These are phyloP conservation scores for Stomatorhinus walkeri DNA, from an alignment of 2,797 vertebrate genomes.

Conservation along the genomic window DNA sequence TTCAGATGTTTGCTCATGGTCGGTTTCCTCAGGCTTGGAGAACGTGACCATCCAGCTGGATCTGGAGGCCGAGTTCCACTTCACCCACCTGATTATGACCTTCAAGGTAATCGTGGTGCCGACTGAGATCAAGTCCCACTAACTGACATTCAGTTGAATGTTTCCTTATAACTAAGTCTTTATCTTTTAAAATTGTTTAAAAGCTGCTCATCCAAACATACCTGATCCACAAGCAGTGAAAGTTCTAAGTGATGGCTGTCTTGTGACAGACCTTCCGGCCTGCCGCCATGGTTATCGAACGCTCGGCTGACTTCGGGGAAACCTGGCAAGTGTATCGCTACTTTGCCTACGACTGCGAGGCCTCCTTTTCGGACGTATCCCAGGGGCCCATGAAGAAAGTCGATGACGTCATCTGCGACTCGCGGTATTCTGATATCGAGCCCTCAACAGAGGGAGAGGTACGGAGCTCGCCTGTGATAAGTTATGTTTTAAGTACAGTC, in stretches of 20 bases:
- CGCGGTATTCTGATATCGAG: constrained; percentile 92
- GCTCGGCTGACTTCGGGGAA: constrained; percentile 86
- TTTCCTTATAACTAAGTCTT: not conserved
- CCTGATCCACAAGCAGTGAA: not conserved
- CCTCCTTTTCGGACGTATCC: constrained; percentile 73
- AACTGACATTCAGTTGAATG: not conserved
- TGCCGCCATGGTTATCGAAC: constrained; percentile 89
- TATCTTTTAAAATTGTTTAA: not conserved
- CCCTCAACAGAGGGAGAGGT: constrained; percentile 97
- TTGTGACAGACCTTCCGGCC: constrained; percentile 81
- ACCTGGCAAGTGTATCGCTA: constrained; percentile 91
- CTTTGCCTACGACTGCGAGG: constrained; percentile 94
- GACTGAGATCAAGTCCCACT: not conserved
- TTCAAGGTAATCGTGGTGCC: constrained; percentile 80
- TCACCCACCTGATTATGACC: constrained; percentile 98
- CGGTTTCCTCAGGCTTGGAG: constrained; percentile 68
- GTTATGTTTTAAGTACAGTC: not conserved
- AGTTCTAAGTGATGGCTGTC: not conserved
- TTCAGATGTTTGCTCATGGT: constrained; percentile 24
- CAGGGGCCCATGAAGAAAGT: constrained; percentile 90
- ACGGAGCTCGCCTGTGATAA: not conserved
- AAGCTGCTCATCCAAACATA: not conserved
- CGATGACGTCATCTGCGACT: constrained; percentile 90
- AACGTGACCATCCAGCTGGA: constrained; percentile 89
- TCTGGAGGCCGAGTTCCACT: constrained; percentile 95